Evolutionary conservation across 64 coral and sea anemone genomes (phyloP), one percentile per base, ranked within the genome.

Genomic region (Montipora foliosa): DNA sequence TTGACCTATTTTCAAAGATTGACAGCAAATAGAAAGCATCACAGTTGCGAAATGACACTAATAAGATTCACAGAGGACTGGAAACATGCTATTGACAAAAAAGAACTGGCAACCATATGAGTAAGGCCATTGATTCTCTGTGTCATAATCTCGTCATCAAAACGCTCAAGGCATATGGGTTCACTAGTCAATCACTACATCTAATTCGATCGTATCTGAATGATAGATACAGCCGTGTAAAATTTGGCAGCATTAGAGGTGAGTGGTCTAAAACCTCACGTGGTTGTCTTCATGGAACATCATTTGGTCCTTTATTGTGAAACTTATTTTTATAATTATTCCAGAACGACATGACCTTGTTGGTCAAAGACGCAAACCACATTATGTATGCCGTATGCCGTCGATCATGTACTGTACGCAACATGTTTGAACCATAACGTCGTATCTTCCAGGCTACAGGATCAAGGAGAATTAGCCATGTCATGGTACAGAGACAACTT

Each of bases 321-420:
- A 88, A 76, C 22, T 37, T 2, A 37, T 37, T 37, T 37, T 37
- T 37, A 37, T 37, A 37, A 37, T 58, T 76, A 55, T 88, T 88
- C 44, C 86, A 88, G 74, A 88, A 88, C 17, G 86, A 88, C 37
- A 88, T 74, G 84, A 73, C 66, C 17, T 69, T 59, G 89, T 19
- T 90, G 77, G 62, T 61, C 77, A 24, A 77, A 81, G 19, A 51
- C 47, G 7, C 71, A 64, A 88, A 88, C 22, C 25, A 59, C 6
- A 75, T 88, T 16, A 64, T 37, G 37, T 37, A 37, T 37, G 37
- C 37, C 50, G 74, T 71, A 88, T 58, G 69, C 17, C 21, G 50
- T 75, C 15, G 86, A 88, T 25, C 86, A 88, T 55, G 6, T 7
- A 10, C 5, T 55, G 10, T 55, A 55, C 10, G 52, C 10, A 55